Evolutionary conservation across 1,140 invertebrate species (phyloP), one percentile per base, ranked within the genome.

Genomic region (Glossosoma conforme): DNA sequence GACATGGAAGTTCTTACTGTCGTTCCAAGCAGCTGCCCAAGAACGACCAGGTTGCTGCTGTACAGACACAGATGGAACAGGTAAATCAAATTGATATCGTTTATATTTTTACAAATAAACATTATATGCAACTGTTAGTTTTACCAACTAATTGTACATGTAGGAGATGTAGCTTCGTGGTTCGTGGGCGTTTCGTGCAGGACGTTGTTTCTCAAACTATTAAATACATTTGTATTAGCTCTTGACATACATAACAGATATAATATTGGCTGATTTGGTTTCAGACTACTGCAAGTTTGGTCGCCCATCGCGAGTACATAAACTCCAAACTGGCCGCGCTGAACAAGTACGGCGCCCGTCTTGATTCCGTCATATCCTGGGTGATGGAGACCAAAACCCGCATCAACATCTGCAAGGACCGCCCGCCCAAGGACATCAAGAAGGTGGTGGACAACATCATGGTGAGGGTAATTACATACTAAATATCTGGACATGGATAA

Each of bases 281-380:
- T 61, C 32, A 76, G 78, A 71, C 74, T 2, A 66, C 71, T 44
- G 52, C 61, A 0, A 67, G 65, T 52, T 64, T 83, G 37, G 67
- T 70, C 8, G 69, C 68, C 33, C 79, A 83, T 60, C 71, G 76
- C 9, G 76, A 79, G 56, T 79, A 79, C 52, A 72, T 84, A 2
- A 72, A 75, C 58, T 69, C 72, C 43, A 82, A 81, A 65, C 66
- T 84, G 55, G 62, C 69, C 3, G 79, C 80, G 33, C 66, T 84
- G 56, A 75, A 72, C 63, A 79, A 81, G 61, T 77, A 79, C 59
- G 68, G 72, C 4, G 67, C 75, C 33, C 77, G 76, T 0, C 67
- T 84, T 56, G 78, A 83, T 60, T 62, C 63, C 8, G 70, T 79
- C 18, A 76, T 78, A 49, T 63, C 64, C 2, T 81, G 80, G 79